Evolutionary conservation across 1,140 invertebrate genomes (phyloP), one percentile per base, ranked within the genome.

Genomic region (Cherax quadricarinatus): DNA sequence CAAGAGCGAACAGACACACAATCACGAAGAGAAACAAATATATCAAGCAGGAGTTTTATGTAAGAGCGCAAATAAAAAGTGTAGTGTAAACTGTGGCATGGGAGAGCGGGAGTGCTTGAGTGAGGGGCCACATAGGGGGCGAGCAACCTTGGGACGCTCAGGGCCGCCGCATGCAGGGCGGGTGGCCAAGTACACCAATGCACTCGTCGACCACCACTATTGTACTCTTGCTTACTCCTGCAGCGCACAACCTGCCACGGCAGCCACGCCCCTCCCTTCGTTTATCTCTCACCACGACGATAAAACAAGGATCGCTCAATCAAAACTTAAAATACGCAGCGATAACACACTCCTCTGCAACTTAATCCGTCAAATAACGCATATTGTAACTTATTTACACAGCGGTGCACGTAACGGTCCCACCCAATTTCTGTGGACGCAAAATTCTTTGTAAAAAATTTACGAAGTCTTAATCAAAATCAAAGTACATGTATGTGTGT

Each of bases 121-220:
- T 83, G 88, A 73, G 88, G 79, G 80, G 60, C 88, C 62, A 82
- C 24, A 66, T 48, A 53, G 62, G 85, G 85, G 49, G 75, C 86
- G 60, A 21, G 75, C 86, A 88, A 51, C 86, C 86, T 88, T 88
- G 86, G 86, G 78, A 57, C 75, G 78, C 75, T 60, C 78, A 41
- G 30, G 30, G 81, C 41, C 30, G 86, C n/a, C 86, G 86, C 24
- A 88, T 80, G 86, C 86, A 88, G 86, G 86, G 86, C 70, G 70
- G 79, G 49, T 53, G 75, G 86, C 86, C 86, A 88, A 88, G 86
- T 88, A 88, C 86, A 88, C 86, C 57, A 80, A 81, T 88, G 86
- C 78, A 53, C 86, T 57, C 41, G 49, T n/a, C 41, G 48, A 53
- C 51, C 16, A 12, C 51, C 80, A 9, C 24, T 60, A 21, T 41